These are phyloP conservation scores for Ophion obscuratus DNA, from an alignment of 2,888 invertebrate genomes.

Conservation along the genomic window DNA sequence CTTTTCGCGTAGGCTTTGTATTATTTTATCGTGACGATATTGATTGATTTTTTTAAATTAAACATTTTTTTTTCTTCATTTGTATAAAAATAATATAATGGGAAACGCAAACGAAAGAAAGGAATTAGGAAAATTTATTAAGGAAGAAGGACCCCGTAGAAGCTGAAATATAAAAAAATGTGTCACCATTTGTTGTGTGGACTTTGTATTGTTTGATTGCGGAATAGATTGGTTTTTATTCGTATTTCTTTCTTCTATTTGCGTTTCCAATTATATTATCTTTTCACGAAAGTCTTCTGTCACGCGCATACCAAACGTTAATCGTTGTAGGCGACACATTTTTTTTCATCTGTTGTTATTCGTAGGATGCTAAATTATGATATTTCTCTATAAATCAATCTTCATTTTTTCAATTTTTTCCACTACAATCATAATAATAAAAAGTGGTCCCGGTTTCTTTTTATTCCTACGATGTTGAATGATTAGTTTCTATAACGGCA, in stretches of 20 bases:
- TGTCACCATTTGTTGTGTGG: conserved; percentile 10
- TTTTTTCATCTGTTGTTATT: conserved; percentile 18
- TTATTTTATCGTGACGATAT: neutral
- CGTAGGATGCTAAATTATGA: conserved; percentile 17
- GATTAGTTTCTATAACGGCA: conserved; percentile 10
- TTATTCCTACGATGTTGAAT: conserved; percentile 19
- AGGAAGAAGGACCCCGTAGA: conserved; percentile 20
- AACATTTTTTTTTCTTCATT: neutral
- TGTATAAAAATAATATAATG: conserved; percentile 23
- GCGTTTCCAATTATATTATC: conserved; percentile 16
- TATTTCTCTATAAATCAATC: conserved; percentile 10
- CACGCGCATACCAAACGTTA: conserved; percentile 9
- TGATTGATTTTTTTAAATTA: neutral
- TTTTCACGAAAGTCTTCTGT: conserved; percentile 19
- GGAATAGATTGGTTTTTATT: conserved; percentile 8
- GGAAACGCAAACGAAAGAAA: conserved; percentile 9
- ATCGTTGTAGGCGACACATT: conserved; percentile 4
- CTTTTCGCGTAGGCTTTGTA: conserved; percentile 22
- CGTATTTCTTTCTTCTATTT: neutral
- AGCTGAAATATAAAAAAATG: conserved; percentile 19
- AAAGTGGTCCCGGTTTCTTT: conserved; percentile 1
- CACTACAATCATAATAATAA: conserved; percentile 18
- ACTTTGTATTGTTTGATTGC: conserved; percentile 6
- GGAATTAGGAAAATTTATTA: conserved; percentile 7
- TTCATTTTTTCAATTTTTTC: conserved; percentile 1